Evolutionary conservation across 2,888 invertebrate species (phyloP).

Genomic region (Sesamia inferens): DNA sequence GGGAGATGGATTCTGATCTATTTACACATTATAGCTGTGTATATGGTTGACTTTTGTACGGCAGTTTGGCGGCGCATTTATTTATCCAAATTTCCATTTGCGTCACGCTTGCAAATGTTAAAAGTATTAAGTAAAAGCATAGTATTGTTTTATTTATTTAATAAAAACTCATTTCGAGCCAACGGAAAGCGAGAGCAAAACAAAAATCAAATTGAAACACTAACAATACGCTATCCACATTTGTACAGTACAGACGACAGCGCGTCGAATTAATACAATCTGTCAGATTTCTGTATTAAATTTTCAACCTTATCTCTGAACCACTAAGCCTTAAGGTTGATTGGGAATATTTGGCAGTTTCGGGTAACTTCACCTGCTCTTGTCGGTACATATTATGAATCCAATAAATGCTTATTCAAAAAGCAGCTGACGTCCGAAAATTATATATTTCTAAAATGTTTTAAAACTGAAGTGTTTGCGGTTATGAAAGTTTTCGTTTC

Average conservation of each 20-base stretch:
- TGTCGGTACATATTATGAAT: slow-evolving; percentile 11
- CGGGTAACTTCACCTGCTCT: too few relatives aligned
- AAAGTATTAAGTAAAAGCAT: slow-evolving; percentile 18
- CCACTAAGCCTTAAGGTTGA: too few relatives aligned
- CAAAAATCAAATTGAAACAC: slow-evolving; percentile 33
- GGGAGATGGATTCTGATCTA: slow-evolving; percentile 41
- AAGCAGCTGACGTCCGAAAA: slow-evolving; percentile 20
- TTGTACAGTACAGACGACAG: slow-evolving; percentile 28
- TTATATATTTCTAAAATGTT: slow-evolving; percentile 33
- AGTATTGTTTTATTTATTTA: slow-evolving; percentile 15
- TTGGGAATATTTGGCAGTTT: too few relatives aligned
- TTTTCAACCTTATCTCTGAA: too few relatives aligned
- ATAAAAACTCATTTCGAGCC: slow-evolving; percentile 38
- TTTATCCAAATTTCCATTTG: neutral
- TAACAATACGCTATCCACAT: slow-evolving; percentile 50
- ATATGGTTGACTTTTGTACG: slow-evolving; percentile 14
- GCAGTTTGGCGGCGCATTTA: neutral
- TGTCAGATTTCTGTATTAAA: too few relatives aligned
- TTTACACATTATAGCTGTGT: slow-evolving; percentile 35
- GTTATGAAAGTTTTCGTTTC: slow-evolving; percentile 52
- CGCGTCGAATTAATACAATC: too few relatives aligned
- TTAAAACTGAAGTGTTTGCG: slow-evolving; percentile 29
- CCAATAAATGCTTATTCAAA: slow-evolving; percentile 42
- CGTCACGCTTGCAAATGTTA: slow-evolving; percentile 15
- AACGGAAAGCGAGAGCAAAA: slow-evolving; percentile 24